These are phyloP conservation scores for Podiceps cristatus DNA, from an alignment of 2,113 vertebrate genomes.

Conservation along the genomic window DNA sequence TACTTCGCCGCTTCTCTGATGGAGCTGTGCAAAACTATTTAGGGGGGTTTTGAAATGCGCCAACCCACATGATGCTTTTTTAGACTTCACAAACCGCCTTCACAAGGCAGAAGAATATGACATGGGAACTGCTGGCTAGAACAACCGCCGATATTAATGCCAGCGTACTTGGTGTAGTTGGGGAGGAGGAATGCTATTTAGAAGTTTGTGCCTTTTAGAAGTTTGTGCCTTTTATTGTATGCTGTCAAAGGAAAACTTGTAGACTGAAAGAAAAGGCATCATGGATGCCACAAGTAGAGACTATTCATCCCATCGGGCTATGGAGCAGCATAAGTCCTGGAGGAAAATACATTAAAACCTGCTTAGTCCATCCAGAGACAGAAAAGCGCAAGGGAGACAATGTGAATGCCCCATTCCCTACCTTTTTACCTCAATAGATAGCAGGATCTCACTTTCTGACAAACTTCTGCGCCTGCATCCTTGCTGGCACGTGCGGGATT, in stretches of 20 bases:
- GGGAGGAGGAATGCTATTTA: background rate
- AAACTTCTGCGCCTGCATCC: background rate
- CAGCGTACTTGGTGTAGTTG: accelerated
- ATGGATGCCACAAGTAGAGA: background rate
- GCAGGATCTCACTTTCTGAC: background rate
- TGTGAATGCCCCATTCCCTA: background rate
- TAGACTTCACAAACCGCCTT: background rate
- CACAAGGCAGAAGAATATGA: background rate
- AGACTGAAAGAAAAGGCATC: background rate
- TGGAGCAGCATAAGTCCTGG: background rate
- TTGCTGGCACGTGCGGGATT: background rate
- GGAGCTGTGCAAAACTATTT: background rate
- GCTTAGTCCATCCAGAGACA: background rate
- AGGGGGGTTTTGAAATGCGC: background rate
- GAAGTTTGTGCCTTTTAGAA: background rate
- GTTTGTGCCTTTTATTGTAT: background rate
- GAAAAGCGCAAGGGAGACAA: background rate
- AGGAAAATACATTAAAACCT: background rate
- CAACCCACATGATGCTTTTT: slow-evolving; percentile 41
- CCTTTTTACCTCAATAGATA: background rate
- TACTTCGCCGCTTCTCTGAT: background rate
- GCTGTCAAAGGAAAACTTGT: background rate
- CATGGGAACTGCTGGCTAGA: background rate
- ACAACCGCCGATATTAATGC: background rate
- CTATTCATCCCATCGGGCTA: background rate